Evolutionary conservation across 2,888 invertebrate genomes (phyloP), one percentile per base, ranked within the genome.

Genomic region (Opisthograptis luteolata): DNA sequence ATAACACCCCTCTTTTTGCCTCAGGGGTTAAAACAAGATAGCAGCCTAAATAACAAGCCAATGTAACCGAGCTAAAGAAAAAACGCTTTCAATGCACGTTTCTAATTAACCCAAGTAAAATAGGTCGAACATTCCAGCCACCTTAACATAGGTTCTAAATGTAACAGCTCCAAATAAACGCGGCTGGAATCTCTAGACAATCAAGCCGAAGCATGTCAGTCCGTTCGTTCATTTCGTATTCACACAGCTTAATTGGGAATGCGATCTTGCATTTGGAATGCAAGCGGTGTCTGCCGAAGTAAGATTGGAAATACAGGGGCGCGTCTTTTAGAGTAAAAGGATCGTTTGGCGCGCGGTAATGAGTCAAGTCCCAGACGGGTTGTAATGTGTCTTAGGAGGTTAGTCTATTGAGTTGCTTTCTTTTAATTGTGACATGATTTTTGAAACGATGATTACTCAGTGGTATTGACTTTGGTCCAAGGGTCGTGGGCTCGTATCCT

Each of bases 221-320:
- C 55, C 55, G 56, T 54, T 64, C 61, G 66, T 67, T 71, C 65
- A 73, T 73, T 75, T 63, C 45, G 68, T 69, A 76, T 79, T 81
- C 79, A 70, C 68, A 69, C 69, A 70, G 76, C 72, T 73, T 79
- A 80, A 81, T 81, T 79, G 72, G 68, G 66, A n/a, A 67, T 68
- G 66, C 69, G 60, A 66, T 64, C 70, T 68, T 70, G 69, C 72
- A 75, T 79, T 76, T 69, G 53, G 65, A 66, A 79, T 77, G 72
- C 70, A 72, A 72, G 66, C 61, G 58, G 59, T 63, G 72, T 69
- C 62, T 58, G 56, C 63, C 61, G 57, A 45, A 66, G 62, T 58
- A 51, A 59, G 56, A 45, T 31, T 28, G 17, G 53, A 35, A 47
- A 50, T 46, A 20, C 30, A 14, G 30, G 20, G 34, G 20, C 20